phyloP scores from a whole-genome alignment of 1,140 invertebrate species.

The Varroa destructor region DNA sequence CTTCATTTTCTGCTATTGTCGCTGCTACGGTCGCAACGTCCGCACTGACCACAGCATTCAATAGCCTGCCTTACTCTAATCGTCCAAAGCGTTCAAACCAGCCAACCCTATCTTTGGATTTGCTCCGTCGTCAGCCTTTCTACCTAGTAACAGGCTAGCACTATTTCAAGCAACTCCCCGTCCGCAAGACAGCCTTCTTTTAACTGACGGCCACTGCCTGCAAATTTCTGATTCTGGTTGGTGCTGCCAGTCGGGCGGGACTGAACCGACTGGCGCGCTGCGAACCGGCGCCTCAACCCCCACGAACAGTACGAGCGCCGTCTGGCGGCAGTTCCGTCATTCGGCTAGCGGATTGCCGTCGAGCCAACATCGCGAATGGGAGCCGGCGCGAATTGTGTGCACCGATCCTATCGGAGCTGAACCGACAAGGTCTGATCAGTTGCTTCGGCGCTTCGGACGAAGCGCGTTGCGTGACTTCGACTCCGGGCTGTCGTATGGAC shows the following conservation, averaged over 20 bases:
- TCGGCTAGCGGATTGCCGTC: background rate
- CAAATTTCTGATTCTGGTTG: conserved; percentile 1
- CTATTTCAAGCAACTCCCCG: background rate
- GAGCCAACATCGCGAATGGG: no score
- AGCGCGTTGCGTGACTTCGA: conserved; percentile 23
- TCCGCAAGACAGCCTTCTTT: background rate
- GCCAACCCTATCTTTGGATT: no score
- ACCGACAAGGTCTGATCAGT: background rate
- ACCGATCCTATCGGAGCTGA: no score
- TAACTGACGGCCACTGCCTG: background rate
- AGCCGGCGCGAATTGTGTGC: no score
- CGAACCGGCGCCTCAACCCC: conserved; percentile 22
- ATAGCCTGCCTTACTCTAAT: no score
- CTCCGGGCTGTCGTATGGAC: background rate
- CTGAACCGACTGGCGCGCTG: background rate
- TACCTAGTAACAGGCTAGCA: no score
- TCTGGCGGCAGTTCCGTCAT: conserved; percentile 25
- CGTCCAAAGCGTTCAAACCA: no score
- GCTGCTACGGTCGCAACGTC: no score
- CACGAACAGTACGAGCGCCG: conserved; percentile 7
- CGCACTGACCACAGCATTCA: no score
- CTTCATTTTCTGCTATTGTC: no score
- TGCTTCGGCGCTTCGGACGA: conserved; percentile 26
- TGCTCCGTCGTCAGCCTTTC: no score
- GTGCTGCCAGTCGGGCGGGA: background rate